Evolutionary conservation across 2,888 invertebrate species (phyloP), one percentile per base, ranked within the genome.

Genomic region (Desoria tigrina): DNA sequence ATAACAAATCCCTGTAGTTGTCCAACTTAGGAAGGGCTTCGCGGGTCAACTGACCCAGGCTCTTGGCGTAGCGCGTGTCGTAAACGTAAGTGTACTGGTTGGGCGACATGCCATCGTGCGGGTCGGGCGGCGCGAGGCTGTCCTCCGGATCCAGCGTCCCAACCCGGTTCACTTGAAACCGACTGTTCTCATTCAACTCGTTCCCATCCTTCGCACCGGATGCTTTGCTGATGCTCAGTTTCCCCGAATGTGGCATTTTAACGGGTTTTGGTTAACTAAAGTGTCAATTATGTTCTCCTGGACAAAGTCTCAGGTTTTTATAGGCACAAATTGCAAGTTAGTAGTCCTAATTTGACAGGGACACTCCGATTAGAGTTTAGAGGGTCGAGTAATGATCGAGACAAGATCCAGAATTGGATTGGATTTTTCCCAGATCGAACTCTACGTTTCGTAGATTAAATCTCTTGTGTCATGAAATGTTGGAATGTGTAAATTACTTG

Each of bases 21-120:
- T 82, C 81, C 54, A 79, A 77, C 45, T 81, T 78, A 0, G 83
- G 83, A 6, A 83, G 73, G 3, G 81, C 81, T 73, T 83, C 83
- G 37, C 80, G 76, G 0, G 89, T 88, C 63, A 89, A 82, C 76
- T 87, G 87, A 1, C 86, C 86, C 74, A 88, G 78, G 1, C 86
- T 77, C 37, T 77, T 77, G 62, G 68, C 66, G 50, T 77, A 74
- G 9, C 75, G 61, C 9, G 76, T 76, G 67, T 78, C 77, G 60
- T 77, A 77, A 26, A 74, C 76, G 59, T 78, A 78, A 3, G 78
- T 77, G 63, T 68, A 69, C 50, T 76, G 75, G 56, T 68, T 65
- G 24, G 73, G 67, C 24, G 69, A 65, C 32, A 67, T 39, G 18
- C 61, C 65, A 60, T 69, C 69, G 28, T 65, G 63, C 21, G 55